A percentile compares a stretch with the other conserved stretches of the same genome.
Conservation (phyloP, 2,888 invertebrate genomes). For the Serrognathus titanus region DNA sequence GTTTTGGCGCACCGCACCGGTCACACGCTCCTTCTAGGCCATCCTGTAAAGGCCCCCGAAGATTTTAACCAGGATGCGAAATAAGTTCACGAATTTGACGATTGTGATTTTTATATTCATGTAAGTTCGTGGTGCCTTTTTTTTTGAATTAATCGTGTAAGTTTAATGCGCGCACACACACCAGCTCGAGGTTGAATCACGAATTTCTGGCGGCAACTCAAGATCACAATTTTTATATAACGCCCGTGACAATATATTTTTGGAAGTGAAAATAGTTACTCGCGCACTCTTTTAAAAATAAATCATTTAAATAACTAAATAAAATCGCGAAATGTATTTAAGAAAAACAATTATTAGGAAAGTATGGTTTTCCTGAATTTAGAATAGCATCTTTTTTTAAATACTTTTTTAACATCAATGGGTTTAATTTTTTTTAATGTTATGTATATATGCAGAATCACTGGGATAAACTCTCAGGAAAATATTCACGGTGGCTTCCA, state of each 20-base stretch:
- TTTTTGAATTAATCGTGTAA: conserved; percentile 9
- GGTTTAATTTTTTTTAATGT: too few species aligned
- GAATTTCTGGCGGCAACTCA: conserved; percentile 11
- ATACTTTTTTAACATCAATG: too few species aligned
- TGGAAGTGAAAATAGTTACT: too few species aligned
- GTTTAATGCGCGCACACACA: neutral
- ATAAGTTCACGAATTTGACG: conserved; percentile 25
- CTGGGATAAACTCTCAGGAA: too few species aligned
- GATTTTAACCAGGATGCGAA: conserved; percentile 10
- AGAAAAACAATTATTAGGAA: too few species aligned
- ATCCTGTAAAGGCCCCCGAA: conserved; percentile 1
- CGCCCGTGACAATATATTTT: neutral
- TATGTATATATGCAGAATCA: too few species aligned
- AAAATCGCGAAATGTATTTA: too few species aligned
- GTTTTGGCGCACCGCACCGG: conserved; percentile 4
- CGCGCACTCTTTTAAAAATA: too few species aligned
- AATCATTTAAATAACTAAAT: too few species aligned
- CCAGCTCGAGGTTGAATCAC: neutral
- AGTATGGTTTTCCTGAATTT: too few species aligned
- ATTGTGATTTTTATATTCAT: conserved; percentile 28
- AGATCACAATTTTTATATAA: conserved; percentile 14
- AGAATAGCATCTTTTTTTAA: too few species aligned
- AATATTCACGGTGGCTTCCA: too few species aligned
- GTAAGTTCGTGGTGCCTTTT: neutral
- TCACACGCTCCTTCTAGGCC: neutral